phyloP scores from a whole-genome alignment of 1,140 invertebrate species.

The Diachasma alloeum region DNA sequence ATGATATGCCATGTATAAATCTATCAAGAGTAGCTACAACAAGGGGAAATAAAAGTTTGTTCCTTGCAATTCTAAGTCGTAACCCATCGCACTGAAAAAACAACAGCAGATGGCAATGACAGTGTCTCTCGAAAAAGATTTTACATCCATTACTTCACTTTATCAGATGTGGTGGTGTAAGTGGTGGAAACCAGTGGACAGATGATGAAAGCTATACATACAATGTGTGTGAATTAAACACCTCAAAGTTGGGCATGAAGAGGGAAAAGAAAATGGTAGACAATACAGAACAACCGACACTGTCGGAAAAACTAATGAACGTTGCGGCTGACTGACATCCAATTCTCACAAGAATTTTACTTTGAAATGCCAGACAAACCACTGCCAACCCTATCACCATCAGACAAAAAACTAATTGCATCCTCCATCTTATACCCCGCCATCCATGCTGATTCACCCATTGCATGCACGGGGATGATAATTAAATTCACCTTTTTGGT shows the following conservation, averaged over 20 bases:
- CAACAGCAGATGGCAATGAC: conserved; percentile 7
- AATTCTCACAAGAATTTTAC: conserved; percentile 56
- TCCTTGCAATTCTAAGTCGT: background rate
- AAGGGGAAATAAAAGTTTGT: background rate
- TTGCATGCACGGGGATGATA: conserved; percentile 28
- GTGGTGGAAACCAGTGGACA: background rate
- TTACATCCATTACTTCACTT: conserved; percentile 36
- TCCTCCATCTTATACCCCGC: conserved; percentile 13
- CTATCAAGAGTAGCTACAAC: too few species aligned
- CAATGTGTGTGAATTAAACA: background rate
- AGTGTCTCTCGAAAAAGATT: conserved; percentile 18
- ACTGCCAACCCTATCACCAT: background rate
- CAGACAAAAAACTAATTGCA: conserved; percentile 59
- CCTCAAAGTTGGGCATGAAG: background rate
- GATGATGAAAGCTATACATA: background rate
- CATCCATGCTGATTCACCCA: background rate
- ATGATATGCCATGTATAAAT: too few species aligned
- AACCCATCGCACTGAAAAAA: background rate
- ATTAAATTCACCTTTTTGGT: conserved; percentile 43
- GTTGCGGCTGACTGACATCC: conserved; percentile 57
- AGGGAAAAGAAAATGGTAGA: background rate
- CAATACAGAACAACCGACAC: background rate
- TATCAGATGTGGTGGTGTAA: background rate
- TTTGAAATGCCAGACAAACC: conserved; percentile 35
- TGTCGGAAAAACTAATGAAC: conserved; percentile 45